These are phyloP conservation scores for Scotopteryx bipunctaria DNA, from an alignment of 2,888 invertebrate species.

Conservation along the genomic window DNA sequence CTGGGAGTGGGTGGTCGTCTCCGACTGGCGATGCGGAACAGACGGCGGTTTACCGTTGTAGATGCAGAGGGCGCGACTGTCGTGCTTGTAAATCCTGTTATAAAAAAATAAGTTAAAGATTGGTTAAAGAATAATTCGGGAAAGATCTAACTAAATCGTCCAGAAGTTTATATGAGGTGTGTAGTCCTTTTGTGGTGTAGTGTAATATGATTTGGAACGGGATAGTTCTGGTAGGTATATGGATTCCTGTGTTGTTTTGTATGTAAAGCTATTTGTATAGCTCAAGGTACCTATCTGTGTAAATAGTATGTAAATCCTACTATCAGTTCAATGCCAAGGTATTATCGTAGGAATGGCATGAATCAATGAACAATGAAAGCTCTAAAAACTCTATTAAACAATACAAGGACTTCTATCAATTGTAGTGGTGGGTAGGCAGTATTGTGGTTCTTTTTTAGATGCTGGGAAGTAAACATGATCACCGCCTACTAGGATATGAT, in stretches of 20 bases:
- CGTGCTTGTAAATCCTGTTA: conserved; percentile 17
- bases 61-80: conserved; percentile 39
- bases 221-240: too few species aligned
- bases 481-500: too few species aligned
- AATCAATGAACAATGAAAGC: conserved; percentile 24
- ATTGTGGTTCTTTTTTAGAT: conserved; percentile 8
- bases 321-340: conserved; percentile 24
- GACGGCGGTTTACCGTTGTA: conserved; percentile 51
- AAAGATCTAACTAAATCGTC: too few species aligned
- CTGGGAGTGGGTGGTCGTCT: conserved; percentile 50
- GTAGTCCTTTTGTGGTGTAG: too few species aligned
- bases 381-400: conserved; percentile 22
- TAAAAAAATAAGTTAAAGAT: not conserved
- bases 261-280: too few species aligned
- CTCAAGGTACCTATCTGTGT: not conserved
- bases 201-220: too few species aligned
- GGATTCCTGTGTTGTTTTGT: too few species aligned
- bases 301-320: conserved; percentile 11
- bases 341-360: not conserved
- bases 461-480: conserved; percentile 13
- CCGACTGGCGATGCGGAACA: conserved; percentile 66
- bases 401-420: conserved; percentile 2
- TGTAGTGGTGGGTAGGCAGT: not conserved
- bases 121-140: too few species aligned
- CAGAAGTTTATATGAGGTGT: too few species aligned